Percentiles rank a stretch among this genome's conserved stretches.
phyloP scores from a whole-genome alignment of 2,113 vertebrate genomes.

The Peromyscus californicus region DNA sequence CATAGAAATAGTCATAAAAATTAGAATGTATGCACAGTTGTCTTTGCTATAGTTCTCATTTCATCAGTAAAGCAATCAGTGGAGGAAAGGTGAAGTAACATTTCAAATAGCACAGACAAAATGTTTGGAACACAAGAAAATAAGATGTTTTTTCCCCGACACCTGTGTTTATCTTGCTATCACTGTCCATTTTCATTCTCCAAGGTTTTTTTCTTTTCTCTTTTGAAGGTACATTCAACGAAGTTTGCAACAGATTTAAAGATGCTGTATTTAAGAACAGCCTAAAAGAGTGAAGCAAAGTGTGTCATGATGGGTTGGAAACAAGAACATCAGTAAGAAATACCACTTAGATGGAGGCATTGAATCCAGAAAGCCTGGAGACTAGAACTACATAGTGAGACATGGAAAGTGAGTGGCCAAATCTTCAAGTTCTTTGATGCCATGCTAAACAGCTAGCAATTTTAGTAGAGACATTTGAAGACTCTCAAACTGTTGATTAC shows the following conservation, averaged over 20 bases:
- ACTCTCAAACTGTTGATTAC: not conserved
- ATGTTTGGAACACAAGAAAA: not conserved
- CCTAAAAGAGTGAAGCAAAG: not conserved
- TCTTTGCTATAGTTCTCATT: not conserved
- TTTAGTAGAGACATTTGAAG: not conserved
- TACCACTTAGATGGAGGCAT: not conserved
- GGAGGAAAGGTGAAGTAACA: not conserved
- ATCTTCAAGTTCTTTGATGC: not conserved
- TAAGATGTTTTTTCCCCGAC: rapidly evolving
- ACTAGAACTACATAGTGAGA: not conserved
- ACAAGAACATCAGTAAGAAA: not conserved
- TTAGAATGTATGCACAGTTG: not conserved
- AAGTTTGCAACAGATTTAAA: not conserved
- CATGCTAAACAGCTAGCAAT: not conserved
- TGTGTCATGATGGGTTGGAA: not conserved
- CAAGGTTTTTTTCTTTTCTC: not conserved
- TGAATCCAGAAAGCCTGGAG: not conserved
- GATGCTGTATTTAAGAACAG: not conserved
- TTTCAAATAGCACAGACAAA: not conserved
- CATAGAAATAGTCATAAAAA: not conserved
- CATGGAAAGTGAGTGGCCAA: not conserved
- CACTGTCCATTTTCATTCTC: not conserved
- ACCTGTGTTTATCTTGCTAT: not conserved
- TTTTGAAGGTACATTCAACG: not conserved
- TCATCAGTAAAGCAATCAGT: not conserved